Conservation (phyloP, 2,888 invertebrate genomes). For the Argyresthia goedartella region DNA sequence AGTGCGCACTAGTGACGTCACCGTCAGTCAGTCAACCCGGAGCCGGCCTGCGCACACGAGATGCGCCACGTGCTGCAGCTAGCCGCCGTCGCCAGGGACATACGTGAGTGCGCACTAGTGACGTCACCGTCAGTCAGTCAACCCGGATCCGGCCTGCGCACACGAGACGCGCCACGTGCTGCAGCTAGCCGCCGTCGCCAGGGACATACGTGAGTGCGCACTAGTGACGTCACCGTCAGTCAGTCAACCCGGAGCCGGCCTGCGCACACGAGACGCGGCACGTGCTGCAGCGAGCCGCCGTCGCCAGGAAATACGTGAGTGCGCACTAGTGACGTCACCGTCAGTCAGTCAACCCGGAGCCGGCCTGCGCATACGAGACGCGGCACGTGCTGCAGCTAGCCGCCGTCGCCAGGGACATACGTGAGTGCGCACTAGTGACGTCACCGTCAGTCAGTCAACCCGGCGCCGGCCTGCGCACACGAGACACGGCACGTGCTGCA, state of each 20-base stretch:
- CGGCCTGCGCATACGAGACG: conserved; percentile 83
- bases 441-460: conserved; percentile 68
- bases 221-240: no score
- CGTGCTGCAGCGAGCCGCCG: conserved; percentile 85
- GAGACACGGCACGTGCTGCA: conserved; percentile 90
- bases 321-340: no score
- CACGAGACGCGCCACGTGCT: no score
- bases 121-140: neutral
- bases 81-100: conserved; percentile 74
- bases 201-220: no score
- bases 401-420: conserved; percentile 39
- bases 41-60: no score
- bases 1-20: conserved; percentile 17
- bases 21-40: no score
- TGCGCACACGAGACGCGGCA: conserved; percentile 86
- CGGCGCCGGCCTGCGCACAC: conserved; percentile 78
- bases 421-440: no score
- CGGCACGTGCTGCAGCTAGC: conserved; percentile 86
- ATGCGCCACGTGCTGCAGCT: no score
- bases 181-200: no score
- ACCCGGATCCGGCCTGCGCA: no score
- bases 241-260: conserved; percentile 80
- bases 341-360: conserved; percentile 84
- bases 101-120: conserved; percentile 44
- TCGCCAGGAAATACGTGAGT: no score